phyloP scores from a whole-genome alignment of 2,797 vertebrate species.

The Lithobates pipiens region DNA sequence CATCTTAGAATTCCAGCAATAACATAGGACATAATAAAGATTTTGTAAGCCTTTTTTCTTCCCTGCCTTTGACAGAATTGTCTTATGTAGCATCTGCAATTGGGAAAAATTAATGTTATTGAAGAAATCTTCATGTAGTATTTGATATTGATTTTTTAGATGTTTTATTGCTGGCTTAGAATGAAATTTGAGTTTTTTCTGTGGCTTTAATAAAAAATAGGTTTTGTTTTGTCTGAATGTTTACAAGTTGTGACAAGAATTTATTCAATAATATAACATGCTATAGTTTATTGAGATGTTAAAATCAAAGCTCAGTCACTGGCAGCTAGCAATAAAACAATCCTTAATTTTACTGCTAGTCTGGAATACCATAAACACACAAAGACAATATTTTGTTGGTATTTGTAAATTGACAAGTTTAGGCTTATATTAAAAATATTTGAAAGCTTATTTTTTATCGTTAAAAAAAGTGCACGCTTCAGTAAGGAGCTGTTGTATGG shows the following conservation, averaged over 20 bases:
- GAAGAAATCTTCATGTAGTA: conserved; percentile 41
- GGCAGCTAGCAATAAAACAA: conserved; percentile 13
- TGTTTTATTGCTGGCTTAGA: conserved; percentile 35
- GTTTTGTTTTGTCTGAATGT: conserved; percentile 39
- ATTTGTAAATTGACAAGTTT: neutral
- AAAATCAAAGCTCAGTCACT: neutral
- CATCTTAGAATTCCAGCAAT: neutral
- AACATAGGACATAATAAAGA: conserved; percentile 6
- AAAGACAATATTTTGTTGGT: neutral
- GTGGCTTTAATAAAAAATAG: conserved; percentile 35
- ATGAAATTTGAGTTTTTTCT: conserved; percentile 14
- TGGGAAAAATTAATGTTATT: conserved; percentile 33
- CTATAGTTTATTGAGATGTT: conserved; percentile 35
- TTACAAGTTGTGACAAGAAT: conserved; percentile 40
- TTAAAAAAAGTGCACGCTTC: neutral
- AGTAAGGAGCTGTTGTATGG: too few species aligned
- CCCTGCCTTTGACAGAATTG: neutral
- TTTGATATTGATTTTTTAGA: conserved; percentile 52
- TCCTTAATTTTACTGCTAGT: neutral
- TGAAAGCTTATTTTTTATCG: neutral
- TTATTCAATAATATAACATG: conserved; percentile 34
- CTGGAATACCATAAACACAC: neutral
- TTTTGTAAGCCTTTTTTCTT: conserved; percentile 7
- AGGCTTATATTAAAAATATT: neutral
- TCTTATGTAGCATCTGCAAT: conserved; percentile 16